A percentile compares a stretch with the other conserved stretches of the same genome.
Conservation (phyloP, 2,888 invertebrate species). For the Eupithecia subfuscata region DNA sequence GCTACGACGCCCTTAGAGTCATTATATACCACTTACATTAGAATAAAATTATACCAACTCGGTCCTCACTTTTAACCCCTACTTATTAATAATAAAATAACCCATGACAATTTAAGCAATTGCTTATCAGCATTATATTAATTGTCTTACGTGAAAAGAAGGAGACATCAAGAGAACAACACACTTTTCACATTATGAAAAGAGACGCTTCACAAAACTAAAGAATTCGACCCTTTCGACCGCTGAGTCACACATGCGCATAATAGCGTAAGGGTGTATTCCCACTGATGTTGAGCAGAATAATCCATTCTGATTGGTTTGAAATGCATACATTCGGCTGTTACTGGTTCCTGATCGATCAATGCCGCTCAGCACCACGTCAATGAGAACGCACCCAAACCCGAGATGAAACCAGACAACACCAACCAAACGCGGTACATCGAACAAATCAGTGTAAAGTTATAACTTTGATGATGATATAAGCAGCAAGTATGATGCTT, state of each 20-base stretch:
- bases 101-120: too few relatives aligned
- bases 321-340: background rate
- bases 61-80: background rate
- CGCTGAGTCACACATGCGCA: background rate
- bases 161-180: too few relatives aligned
- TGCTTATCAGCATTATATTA: too few relatives aligned
- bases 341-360: background rate
- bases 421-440: background rate
- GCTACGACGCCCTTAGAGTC: background rate
- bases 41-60: constrained; percentile 16
- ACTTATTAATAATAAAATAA: background rate
- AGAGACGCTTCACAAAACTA: background rate
- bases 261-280: background rate
- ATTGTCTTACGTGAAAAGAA: too few relatives aligned
- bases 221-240: background rate
- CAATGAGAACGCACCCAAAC: background rate
- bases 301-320: background rate
- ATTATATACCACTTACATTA: constrained; percentile 2
- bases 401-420: background rate
- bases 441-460: too few relatives aligned
- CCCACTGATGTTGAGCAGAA: too few relatives aligned
- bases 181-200: background rate
- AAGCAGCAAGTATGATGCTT: too few relatives aligned
- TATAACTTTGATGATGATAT: too few relatives aligned
- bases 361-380: background rate